Conservation (phyloP, 37 sponge, comb jelly and placozoan species). For the Crambe crambe region DNA sequence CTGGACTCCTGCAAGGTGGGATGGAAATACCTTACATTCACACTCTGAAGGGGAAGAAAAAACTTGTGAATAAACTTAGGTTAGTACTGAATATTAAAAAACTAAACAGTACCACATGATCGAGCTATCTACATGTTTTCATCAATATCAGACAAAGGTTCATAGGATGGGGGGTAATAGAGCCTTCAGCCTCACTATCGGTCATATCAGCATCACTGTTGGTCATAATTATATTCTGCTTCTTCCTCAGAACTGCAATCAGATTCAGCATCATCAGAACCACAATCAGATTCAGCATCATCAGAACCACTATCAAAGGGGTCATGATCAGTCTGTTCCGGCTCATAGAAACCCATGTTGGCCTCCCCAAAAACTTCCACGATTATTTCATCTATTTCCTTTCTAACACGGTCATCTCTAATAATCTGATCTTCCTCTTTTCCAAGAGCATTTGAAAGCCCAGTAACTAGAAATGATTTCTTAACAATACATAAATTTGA, state of each 20-base stretch:
- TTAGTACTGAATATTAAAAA: too few relatives aligned
- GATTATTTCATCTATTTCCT: conserved; percentile 3
- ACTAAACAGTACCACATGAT: too few relatives aligned
- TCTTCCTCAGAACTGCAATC: too few relatives aligned
- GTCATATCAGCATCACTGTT: too few relatives aligned
- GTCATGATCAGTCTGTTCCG: neutral
- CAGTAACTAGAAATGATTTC: conserved; percentile 40
- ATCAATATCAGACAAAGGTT: neutral
- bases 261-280: too few relatives aligned
- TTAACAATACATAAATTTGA: conserved; percentile 6
- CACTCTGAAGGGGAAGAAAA: conserved; percentile 1
- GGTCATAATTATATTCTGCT: too few relatives aligned
- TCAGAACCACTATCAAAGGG: neutral
- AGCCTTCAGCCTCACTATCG: too few relatives aligned
- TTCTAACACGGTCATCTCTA: neutral
- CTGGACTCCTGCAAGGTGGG: neutral
- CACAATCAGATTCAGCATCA: too few relatives aligned
- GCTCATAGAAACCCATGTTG: neutral
- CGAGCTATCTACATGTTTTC: too few relatives aligned
- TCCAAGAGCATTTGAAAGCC: conserved; percentile 30
- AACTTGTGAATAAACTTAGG: neutral
- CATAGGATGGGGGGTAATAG: neutral
- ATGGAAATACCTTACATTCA: neutral
- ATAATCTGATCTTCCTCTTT: neutral
- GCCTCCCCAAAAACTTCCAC: conserved; percentile 1